Percentiles rank a stretch among this genome's conserved stretches.
Evolutionary conservation across 1,140 invertebrate species (phyloP).

Genomic region (Drosophila pseudoobscura): DNA sequence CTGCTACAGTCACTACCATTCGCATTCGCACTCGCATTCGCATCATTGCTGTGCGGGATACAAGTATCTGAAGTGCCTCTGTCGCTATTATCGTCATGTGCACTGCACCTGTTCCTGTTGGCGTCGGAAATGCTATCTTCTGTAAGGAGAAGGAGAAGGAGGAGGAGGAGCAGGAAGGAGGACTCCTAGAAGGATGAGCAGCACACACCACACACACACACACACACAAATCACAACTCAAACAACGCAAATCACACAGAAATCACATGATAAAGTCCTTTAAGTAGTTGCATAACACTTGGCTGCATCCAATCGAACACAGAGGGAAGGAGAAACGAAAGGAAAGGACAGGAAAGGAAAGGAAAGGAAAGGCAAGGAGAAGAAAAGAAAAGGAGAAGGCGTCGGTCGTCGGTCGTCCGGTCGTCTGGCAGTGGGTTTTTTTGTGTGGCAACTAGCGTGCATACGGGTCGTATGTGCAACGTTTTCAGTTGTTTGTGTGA

Average conservation of each 20-base stretch:
- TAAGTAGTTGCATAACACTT: slow-evolving; percentile 81
- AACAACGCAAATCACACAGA: slow-evolving; percentile 59
- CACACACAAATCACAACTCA: slow-evolving; percentile 62
- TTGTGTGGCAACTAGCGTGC: slow-evolving; percentile 71
- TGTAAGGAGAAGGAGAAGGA: slow-evolving; percentile 42
- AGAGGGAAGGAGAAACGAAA: not conserved
- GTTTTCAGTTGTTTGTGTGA: slow-evolving; percentile 67
- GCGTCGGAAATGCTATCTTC: slow-evolving; percentile 72
- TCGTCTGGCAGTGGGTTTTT: not conserved
- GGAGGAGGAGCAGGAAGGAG: not conserved
- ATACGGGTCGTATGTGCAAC: slow-evolving; percentile 76
- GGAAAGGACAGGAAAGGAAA: not conserved
- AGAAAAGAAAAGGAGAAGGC: not conserved
- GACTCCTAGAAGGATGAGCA: slow-evolving; percentile 14
- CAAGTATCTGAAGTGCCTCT: slow-evolving; percentile 76
- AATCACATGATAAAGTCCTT: slow-evolving; percentile 77
- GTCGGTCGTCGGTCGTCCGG: not conserved
- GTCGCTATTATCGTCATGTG: slow-evolving; percentile 71
- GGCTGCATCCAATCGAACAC: slow-evolving; percentile 61
- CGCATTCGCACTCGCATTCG: slow-evolving; percentile 61
- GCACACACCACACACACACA: not conserved
- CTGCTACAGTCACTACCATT: slow-evolving; percentile 69
- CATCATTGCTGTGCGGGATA: slow-evolving; percentile 76
- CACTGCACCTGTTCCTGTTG: slow-evolving; percentile 77
- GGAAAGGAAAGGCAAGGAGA: slow-evolving; percentile 1